Evolutionary conservation across 2,888 invertebrate genomes (phyloP).

Genomic region (Nasonovia ribisnigri): DNA sequence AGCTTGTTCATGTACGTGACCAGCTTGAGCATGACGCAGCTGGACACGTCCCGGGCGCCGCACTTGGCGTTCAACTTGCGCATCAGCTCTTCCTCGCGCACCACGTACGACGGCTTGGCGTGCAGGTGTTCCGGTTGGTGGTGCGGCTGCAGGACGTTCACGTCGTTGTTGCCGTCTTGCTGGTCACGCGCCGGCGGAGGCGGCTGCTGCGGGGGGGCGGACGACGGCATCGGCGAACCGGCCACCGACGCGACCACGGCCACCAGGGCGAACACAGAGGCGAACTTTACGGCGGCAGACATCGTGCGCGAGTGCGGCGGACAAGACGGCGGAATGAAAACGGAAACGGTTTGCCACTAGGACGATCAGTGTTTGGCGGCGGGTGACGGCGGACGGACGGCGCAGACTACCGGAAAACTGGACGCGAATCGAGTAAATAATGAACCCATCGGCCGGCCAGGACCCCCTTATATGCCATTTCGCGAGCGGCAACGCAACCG

Average conservation of each 20-base stretch:
- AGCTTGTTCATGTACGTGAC: constrained; percentile 86
- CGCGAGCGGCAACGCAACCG: constrained; percentile 21
- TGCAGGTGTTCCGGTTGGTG: background rate
- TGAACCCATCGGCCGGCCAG: constrained; percentile 25
- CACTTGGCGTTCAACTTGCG: constrained; percentile 84
- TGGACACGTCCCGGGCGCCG: constrained; percentile 81
- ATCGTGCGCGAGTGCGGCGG: background rate
- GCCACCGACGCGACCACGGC: background rate
- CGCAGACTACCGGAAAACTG: background rate
- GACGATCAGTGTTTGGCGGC: background rate
- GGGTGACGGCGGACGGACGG: background rate
- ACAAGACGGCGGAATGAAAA: background rate
- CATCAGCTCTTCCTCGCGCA: constrained; percentile 78
- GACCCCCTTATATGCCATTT: constrained; percentile 62
- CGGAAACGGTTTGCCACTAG: background rate
- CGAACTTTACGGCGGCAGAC: constrained; percentile 26
- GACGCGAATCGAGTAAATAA: constrained; percentile 29
- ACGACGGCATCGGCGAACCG: constrained; percentile 22
- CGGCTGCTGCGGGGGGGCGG: background rate
- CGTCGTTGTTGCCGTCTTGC: background rate
- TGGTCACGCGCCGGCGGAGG: background rate
- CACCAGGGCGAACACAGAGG: background rate
- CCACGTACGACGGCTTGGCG: background rate
- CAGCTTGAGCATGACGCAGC: constrained; percentile 86
- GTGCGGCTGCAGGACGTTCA: background rate